Conservation (phyloP, 2,113 vertebrate species). For the Macrotis lagotis region DNA sequence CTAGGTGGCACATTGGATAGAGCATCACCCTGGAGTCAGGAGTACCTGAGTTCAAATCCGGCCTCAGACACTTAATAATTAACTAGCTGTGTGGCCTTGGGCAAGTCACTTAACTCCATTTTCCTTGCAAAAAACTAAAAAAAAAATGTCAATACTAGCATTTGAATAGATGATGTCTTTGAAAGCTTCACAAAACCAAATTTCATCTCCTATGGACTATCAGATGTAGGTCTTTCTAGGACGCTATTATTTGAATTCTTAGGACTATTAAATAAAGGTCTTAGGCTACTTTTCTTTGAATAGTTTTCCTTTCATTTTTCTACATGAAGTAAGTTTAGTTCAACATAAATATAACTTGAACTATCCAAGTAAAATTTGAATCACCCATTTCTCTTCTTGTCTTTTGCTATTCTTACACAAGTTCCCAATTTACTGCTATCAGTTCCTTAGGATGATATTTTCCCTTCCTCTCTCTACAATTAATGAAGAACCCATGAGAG, state of each 20-base stretch:
- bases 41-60: too few relatives aligned
- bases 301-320: constrained; percentile 3
- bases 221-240: neutral
- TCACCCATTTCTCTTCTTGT: constrained; percentile 13
- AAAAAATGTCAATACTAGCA: neutral
- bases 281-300: constrained; percentile 8
- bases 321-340: neutral
- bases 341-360: constrained; percentile 4
- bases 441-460: constrained; percentile 1
- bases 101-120: too few relatives aligned
- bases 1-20: too few relatives aligned
- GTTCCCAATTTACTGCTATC: constrained; percentile 19
- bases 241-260: constrained; percentile 19
- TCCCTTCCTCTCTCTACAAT: constrained; percentile 9
- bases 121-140: too few relatives aligned
- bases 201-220: neutral
- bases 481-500: constrained; percentile 26
- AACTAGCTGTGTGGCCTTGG: too few relatives aligned
- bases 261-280: neutral
- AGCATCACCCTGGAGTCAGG: too few relatives aligned
- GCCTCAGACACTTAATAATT: too few relatives aligned
- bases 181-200: neutral
- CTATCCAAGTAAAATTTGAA: constrained; percentile 20
- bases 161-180: neutral
- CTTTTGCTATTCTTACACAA: constrained; percentile 27